Evolutionary conservation across 2,113 vertebrate genomes (phyloP).

Genomic region (Oreochromis aureus): DNA sequence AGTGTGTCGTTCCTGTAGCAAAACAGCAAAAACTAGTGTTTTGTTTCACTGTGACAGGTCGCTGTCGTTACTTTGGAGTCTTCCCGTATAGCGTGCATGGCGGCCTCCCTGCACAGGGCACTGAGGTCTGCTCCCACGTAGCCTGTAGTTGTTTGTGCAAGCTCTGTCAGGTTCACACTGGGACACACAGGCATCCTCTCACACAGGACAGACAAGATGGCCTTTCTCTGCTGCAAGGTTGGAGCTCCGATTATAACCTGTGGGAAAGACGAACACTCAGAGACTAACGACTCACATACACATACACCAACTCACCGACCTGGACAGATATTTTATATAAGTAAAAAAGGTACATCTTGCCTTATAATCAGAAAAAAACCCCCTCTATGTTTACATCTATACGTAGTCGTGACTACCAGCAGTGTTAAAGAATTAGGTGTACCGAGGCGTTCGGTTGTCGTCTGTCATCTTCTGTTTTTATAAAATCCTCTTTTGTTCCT

Average conservation of each 20-base stretch:
- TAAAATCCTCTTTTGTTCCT: too few relatives aligned
- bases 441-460: too few relatives aligned
- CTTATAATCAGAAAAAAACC: not conserved
- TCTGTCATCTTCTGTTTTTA: too few relatives aligned
- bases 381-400: too few relatives aligned
- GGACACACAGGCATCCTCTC: slow-evolving; percentile 75
- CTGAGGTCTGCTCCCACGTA: slow-evolving; percentile 92
- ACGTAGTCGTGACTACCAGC: too few relatives aligned
- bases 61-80: slow-evolving; percentile 69
- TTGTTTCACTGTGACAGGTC: rapidly evolving
- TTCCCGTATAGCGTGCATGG: slow-evolving; percentile 79
- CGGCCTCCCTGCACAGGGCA: slow-evolving; percentile 89
- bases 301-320: rapidly evolving
- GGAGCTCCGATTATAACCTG: slow-evolving; percentile 88
- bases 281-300: not conserved
- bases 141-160: slow-evolving; percentile 86
- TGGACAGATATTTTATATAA: not conserved
- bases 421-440: too few relatives aligned
- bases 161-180: slow-evolving; percentile 65
- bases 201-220: slow-evolving; percentile 80
- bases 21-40: not conserved
- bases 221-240: slow-evolving; percentile 79
- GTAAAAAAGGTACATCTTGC: not conserved
- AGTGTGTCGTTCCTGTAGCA: rapidly evolving
- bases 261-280: not conserved